Percentiles rank a stretch among this genome's conserved stretches.
phyloP scores from a whole-genome alignment of 2,888 invertebrate species.

The Stenurella melanura region DNA sequence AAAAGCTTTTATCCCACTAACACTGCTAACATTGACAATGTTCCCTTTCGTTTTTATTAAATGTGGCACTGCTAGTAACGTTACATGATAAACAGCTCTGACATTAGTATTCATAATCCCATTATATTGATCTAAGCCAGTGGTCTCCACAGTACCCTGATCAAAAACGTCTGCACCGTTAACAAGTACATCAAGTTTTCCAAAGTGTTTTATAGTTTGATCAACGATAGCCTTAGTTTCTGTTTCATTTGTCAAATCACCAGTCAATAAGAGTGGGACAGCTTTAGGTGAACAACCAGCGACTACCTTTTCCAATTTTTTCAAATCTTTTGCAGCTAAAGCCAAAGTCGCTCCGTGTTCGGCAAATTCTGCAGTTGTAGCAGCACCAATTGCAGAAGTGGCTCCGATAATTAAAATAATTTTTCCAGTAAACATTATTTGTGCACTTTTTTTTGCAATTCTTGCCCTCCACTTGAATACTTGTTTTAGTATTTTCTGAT shows the following conservation, averaged over 20 bases:
- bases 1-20: constrained; percentile 93
- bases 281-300: constrained; percentile 74
- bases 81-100: constrained; percentile 86
- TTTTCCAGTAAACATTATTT: constrained; percentile 78
- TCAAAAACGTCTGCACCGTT: constrained; percentile 87
- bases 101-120: constrained; percentile 92
- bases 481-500: neutral
- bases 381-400: constrained; percentile 90
- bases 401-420: constrained; percentile 87
- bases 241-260: constrained; percentile 83
- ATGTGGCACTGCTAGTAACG: constrained; percentile 91
- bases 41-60: constrained; percentile 85
- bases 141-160: constrained; percentile 87
- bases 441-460: too few species aligned
- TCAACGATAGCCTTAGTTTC: constrained; percentile 84
- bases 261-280: constrained; percentile 78
- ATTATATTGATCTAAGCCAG: constrained; percentile 91
- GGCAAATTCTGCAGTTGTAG: constrained; percentile 86
- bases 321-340: constrained; percentile 81
- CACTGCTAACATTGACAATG: constrained; percentile 96
- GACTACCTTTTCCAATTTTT: constrained; percentile 80
- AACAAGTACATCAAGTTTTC: constrained; percentile 87
- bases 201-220: constrained; percentile 83
- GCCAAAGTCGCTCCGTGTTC: constrained; percentile 84
- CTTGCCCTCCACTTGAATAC: neutral